Conservation (phyloP, 2,113 vertebrate species). For the Fregetta grallaria region DNA sequence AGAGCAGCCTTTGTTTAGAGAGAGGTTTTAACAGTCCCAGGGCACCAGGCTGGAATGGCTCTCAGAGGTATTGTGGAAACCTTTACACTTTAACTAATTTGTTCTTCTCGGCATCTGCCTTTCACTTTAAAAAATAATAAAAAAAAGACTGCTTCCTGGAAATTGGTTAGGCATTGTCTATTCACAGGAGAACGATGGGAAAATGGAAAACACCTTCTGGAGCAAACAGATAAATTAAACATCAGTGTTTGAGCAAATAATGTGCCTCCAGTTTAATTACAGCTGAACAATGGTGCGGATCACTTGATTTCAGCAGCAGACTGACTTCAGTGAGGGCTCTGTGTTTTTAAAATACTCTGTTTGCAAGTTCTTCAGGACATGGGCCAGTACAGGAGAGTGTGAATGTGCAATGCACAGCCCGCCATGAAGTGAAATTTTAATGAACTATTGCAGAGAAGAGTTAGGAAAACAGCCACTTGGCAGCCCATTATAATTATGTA, state of each 20-base stretch:
- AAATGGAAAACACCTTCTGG: conserved; percentile 49
- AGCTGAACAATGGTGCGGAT: conserved; percentile 9
- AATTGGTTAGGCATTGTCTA: conserved; percentile 37
- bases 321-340: background rate
- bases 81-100: conserved; percentile 16
- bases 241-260: conserved; percentile 38
- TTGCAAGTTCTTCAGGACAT: background rate
- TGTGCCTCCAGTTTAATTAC: conserved; percentile 47
- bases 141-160: background rate
- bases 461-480: background rate
- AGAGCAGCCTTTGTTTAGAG: conserved; percentile 23
- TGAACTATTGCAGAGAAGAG: background rate
- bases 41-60: background rate
- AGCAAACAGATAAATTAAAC: conserved; percentile 58
- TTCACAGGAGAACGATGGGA: background rate
- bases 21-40: conserved; percentile 2
- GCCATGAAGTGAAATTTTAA: background rate
- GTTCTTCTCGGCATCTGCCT: conserved; percentile 5
- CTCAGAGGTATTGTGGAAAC: background rate
- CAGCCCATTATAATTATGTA: background rate
- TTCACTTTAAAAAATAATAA: background rate
- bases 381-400: background rate
- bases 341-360: background rate
- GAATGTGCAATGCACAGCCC: background rate
- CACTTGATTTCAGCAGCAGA: background rate